Percentiles rank a stretch among this genome's conserved stretches.
Evolutionary conservation across 2,888 invertebrate species (phyloP).

Genomic region (Timandra comae): DNA sequence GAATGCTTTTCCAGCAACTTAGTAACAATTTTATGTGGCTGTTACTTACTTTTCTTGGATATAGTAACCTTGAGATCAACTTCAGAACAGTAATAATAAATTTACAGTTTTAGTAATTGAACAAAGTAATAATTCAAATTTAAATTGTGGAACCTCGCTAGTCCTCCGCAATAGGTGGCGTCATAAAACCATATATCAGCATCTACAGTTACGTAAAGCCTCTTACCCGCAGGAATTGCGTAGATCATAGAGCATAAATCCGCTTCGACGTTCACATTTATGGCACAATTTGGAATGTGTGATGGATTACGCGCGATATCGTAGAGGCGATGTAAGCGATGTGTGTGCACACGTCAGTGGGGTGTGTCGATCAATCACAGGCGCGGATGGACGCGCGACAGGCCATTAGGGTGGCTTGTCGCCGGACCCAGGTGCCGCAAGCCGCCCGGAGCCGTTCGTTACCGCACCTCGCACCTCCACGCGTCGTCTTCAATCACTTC

Average conservation of each 20-base stretch:
- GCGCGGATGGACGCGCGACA: slow-evolving; percentile 65
- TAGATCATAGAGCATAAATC: slow-evolving; percentile 24
- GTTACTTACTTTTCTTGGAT: background rate
- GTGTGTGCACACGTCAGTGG: slow-evolving; percentile 57
- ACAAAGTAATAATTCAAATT: slow-evolving; percentile 4
- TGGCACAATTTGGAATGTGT: slow-evolving; percentile 43
- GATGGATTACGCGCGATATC: slow-evolving; percentile 61
- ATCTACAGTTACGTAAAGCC: slow-evolving; percentile 15
- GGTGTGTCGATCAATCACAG: slow-evolving; percentile 70
- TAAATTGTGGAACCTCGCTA: slow-evolving; percentile 2
- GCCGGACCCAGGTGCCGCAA: slow-evolving; percentile 53
- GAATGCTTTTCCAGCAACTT: slow-evolving; percentile 8
- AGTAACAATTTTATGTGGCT: background rate
- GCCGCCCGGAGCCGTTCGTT: slow-evolving; percentile 22
- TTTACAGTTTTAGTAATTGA: too few relatives aligned
- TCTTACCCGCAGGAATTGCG: slow-evolving; percentile 18
- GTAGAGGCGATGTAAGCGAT: slow-evolving; percentile 50
- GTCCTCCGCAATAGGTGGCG: slow-evolving; percentile 7
- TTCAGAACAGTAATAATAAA: too few relatives aligned
- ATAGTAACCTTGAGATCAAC: background rate
- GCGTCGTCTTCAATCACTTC: slow-evolving; percentile 45
- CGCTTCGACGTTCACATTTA: slow-evolving; percentile 26
- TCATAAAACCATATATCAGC: slow-evolving; percentile 13
- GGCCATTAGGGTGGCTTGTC: slow-evolving; percentile 64
- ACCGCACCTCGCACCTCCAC: slow-evolving; percentile 26